phyloP scores from a whole-genome alignment of 2,797 vertebrate genomes.

The Anabas testudineus region DNA sequence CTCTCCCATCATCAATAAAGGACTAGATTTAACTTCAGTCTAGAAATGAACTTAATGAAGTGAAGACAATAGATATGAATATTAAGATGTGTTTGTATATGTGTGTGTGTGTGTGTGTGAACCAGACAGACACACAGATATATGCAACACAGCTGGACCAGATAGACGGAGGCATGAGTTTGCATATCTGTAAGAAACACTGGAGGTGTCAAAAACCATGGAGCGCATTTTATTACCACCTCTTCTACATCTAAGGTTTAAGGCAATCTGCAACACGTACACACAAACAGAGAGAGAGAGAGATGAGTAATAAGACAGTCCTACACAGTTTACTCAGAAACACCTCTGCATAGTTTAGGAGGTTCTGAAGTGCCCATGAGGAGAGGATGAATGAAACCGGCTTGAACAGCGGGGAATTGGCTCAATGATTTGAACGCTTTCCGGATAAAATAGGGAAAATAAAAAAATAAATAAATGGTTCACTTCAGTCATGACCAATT shows the following conservation, averaged over 20 bases:
- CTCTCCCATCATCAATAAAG: too few species aligned
- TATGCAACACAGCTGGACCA: constrained; percentile 21
- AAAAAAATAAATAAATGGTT: constrained; percentile 61
- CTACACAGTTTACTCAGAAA: constrained; percentile 21
- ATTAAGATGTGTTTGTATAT: too few species aligned
- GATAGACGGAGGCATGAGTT: constrained; percentile 23
- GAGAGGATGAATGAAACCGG: constrained; percentile 56
- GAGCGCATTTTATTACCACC: constrained; percentile 63
- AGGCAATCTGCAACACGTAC: constrained; percentile 22
- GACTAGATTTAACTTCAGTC: constrained; percentile 2
- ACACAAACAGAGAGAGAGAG: constrained; percentile 5
- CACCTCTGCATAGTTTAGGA: constrained; percentile 39
- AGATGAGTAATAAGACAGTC: constrained; percentile 28
- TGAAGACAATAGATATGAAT: background rate
- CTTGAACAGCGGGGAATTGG: constrained; percentile 53
- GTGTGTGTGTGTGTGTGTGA: too few species aligned
- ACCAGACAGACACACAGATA: background rate
- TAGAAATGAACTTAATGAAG: background rate
- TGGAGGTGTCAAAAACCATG: constrained; percentile 49
- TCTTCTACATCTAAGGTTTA: constrained; percentile 33
- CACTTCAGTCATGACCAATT: constrained; percentile 51
- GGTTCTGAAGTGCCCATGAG: constrained; percentile 39
- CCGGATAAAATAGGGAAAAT: constrained; percentile 47
- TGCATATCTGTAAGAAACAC: constrained; percentile 37
- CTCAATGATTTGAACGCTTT: constrained; percentile 58